phyloP scores from a whole-genome alignment of 2,888 invertebrate species.

The Leptura quadrifasciata region DNA sequence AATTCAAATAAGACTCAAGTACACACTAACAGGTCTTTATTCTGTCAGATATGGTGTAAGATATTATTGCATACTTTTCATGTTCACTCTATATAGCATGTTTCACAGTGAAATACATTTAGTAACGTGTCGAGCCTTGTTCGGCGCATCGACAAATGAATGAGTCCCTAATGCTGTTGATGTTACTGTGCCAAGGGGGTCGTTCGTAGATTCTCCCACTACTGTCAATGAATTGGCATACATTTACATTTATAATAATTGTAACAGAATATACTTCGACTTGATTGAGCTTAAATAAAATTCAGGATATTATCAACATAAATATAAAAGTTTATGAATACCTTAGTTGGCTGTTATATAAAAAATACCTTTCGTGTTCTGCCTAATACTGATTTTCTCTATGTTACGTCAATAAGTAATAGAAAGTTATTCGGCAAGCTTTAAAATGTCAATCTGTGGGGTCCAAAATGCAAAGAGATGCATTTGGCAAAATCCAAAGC shows the following conservation, averaged over 20 bases:
- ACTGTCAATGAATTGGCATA: constrained; percentile 69
- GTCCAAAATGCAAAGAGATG: too few species aligned
- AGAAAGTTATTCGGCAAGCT: too few species aligned
- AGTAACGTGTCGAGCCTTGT: constrained; percentile 51
- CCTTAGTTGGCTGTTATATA: too few species aligned
- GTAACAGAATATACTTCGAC: not conserved
- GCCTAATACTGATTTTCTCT: too few species aligned
- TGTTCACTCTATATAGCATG: not conserved
- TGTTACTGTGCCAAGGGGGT: constrained; percentile 67
- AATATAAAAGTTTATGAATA: too few species aligned
- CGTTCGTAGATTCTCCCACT: constrained; percentile 67
- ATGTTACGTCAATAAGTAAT: too few species aligned
- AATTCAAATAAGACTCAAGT: too few species aligned
- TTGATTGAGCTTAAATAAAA: not conserved
- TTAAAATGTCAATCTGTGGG: too few species aligned
- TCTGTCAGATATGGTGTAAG: not conserved
- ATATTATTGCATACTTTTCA: not conserved
- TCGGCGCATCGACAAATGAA: constrained; percentile 64
- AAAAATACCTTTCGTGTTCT: too few species aligned
- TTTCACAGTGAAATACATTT: constrained; percentile 3
- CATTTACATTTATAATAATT: constrained; percentile 61
- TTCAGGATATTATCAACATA: too few species aligned
- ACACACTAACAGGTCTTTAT: too few species aligned
- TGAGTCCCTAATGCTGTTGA: constrained; percentile 67
- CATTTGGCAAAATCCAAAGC: too few species aligned